A percentile compares a stretch with the other conserved stretches of the same genome.
Conservation (phyloP, 2,797 vertebrate species). For the Picus viridis region DNA sequence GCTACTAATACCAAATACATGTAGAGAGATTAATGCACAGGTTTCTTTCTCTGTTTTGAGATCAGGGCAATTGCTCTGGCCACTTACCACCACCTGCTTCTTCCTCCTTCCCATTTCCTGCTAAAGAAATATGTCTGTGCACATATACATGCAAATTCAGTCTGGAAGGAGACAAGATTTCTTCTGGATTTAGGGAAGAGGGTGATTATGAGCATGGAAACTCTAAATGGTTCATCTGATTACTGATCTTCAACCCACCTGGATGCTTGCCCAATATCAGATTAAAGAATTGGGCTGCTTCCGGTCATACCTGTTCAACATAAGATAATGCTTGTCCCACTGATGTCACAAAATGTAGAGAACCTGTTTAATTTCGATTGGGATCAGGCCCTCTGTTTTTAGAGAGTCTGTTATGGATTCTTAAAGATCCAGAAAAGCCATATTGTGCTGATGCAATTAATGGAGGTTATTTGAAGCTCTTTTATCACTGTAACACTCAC, state of each 20-base stretch:
- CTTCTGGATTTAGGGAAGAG: not conserved
- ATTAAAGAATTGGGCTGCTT: not conserved
- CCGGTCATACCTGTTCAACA: not conserved
- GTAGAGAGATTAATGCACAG: rapidly evolving
- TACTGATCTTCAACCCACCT: not conserved
- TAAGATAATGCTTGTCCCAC: not conserved
- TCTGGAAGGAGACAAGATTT: not conserved
- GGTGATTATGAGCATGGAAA: not conserved
- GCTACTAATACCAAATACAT: rapidly evolving
- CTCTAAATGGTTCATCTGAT: not conserved
- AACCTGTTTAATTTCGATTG: not conserved
- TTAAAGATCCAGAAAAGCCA: not conserved
- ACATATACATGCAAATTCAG: not conserved
- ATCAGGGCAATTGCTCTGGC: not conserved
- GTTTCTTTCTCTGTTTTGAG: not conserved
- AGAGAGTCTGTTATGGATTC: not conserved
- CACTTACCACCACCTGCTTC: not conserved
- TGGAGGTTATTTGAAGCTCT: conserved; percentile 18
- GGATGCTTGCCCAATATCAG: not conserved
- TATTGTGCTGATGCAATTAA: conserved; percentile 24
- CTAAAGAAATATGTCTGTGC: not conserved
- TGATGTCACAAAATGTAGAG: not conserved
- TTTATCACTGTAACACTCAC: not conserved
- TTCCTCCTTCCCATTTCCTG: not conserved
- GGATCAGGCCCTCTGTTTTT: not conserved